Evolutionary conservation across 2,888 invertebrate genomes (phyloP).

Genomic region (Caenorhabditis panamensis): DNA sequence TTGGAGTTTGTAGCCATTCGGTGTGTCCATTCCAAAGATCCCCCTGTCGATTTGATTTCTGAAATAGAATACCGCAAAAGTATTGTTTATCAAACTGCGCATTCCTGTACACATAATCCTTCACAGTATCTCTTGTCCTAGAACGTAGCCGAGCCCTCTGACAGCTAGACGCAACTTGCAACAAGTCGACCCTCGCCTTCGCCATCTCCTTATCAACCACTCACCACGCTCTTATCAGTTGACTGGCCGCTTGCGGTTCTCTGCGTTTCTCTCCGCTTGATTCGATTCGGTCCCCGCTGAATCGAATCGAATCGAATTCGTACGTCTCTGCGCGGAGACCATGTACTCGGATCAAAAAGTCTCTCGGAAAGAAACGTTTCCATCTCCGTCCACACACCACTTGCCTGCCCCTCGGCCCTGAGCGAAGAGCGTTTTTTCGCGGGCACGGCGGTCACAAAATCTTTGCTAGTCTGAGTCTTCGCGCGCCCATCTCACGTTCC

Average conservation of each 20-base stretch:
- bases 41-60: too few species aligned
- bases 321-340: slow-evolving; percentile 2
- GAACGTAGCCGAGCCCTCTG: too few species aligned
- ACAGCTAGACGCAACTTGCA: too few species aligned
- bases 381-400: slow-evolving; percentile 39
- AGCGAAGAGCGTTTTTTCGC: too few species aligned
- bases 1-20: too few species aligned
- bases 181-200: too few species aligned
- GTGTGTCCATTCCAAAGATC: too few species aligned
- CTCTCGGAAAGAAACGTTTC: slow-evolving; percentile 16
- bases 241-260: neutral
- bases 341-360: slow-evolving; percentile 31
- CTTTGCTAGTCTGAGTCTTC: slow-evolving; percentile 11
- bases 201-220: too few species aligned
- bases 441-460: slow-evolving; percentile 57
- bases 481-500: neutral
- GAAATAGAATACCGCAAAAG: too few species aligned
- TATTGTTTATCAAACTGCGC: too few species aligned
- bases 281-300: neutral
- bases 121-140: too few species aligned
- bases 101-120: too few species aligned
- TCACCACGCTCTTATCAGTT: slow-evolving; percentile 15
- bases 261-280: slow-evolving; percentile 2
- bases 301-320: neutral
- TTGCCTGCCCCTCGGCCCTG: slow-evolving; percentile 18